These are phyloP conservation scores for Patiria miniata DNA, from an alignment of 35 echinoderm and acorn worm genomes.

Conservation along the genomic window DNA sequence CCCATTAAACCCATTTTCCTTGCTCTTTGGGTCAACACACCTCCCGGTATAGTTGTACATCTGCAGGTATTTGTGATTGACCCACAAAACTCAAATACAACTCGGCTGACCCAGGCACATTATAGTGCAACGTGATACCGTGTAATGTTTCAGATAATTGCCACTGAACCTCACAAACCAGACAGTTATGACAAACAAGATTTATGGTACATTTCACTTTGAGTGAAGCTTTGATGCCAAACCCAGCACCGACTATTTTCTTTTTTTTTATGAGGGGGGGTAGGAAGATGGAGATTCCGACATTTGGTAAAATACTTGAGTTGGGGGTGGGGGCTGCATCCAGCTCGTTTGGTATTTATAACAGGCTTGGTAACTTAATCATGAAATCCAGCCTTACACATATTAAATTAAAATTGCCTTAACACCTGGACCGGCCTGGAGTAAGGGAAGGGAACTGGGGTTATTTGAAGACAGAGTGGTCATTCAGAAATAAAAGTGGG, in stretches of 20 bases:
- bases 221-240: neutral
- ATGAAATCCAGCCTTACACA: neutral
- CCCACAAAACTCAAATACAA: no score
- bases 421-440: neutral
- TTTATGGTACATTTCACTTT: neutral
- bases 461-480: neutral
- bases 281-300: neutral
- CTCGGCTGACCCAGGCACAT: neutral
- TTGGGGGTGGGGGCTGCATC: no score
- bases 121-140: neutral
- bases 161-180: neutral
- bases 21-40: no score
- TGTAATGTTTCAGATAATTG: conserved; percentile 7
- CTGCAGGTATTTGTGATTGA: no score
- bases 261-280: no score
- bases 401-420: conserved; percentile 11
- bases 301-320: conserved; percentile 19
- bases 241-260: neutral
- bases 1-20: no score
- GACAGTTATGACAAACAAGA: neutral
- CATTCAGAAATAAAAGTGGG: no score
- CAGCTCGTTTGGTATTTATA: no score
- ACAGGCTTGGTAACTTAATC: neutral
- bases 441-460: neutral
- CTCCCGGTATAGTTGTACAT: no score